Evolutionary conservation across 2,113 vertebrate genomes (phyloP), one percentile per base, ranked within the genome.

Genomic region (Stegostoma tigrinum): DNA sequence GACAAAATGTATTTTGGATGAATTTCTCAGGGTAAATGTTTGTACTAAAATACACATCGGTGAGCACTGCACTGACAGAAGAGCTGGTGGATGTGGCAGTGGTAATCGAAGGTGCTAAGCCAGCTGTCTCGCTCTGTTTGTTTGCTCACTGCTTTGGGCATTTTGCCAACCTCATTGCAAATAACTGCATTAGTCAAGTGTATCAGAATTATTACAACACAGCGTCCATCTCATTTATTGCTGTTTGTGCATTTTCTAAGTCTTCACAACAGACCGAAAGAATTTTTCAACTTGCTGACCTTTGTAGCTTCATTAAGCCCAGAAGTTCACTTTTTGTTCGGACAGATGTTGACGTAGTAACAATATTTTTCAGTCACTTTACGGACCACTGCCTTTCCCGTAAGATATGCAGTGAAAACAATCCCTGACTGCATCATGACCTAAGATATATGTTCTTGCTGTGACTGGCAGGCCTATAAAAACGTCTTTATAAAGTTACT

Each of bases 111-210:
- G 97, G 97, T 90, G 94, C 86, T 97, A 96, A 97, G 96, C 97
- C 96, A 97, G 97, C 96, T 96, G 96, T 96, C 96, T 96, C 96
- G 96, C 97, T 83, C 96, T 97, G 97, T 97, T 98, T 98, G 97
- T 98, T 97, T 98, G 97, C 97, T 98, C 97, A 97, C 66, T 97
- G 98, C 97, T 98, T 97, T 98, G 97, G 98, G 98, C 98, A 96
- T 96, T 96, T 96, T 97, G 97, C 98, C 97, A 98, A 97, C 96
- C 97, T 98, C 97, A 98, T 98, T 98, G 98, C 83, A 87, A 98
- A 98, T 98, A 98, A 97, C 98, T 97, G 97, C 97, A 98, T 98
- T 98, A 98, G 97, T 97, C 97, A 97, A 98, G 98, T 98, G 98
- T 97, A 98, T 98, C 98, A 97, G 97, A 98, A 98, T 98, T 98